A percentile compares a stretch with the other conserved stretches of the same genome.
Conservation (phyloP, 2,797 vertebrate genomes). For the Liparis tanakae region DNA sequence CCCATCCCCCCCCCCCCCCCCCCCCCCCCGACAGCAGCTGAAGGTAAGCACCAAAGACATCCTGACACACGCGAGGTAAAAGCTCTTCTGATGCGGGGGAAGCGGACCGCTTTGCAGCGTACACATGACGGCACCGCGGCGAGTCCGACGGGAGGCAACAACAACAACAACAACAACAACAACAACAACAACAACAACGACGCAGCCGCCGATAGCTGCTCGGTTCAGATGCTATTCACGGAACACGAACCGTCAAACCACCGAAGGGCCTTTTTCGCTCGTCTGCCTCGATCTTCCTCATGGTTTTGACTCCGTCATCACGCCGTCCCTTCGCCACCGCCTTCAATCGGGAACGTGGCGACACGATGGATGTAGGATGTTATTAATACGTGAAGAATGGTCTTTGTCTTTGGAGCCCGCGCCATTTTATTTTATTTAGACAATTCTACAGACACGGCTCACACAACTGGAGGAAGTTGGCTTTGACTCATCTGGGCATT, state of each 20-base stretch:
- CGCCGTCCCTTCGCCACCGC: conserved; percentile 36
- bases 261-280: conserved; percentile 73
- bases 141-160: conserved; percentile 83
- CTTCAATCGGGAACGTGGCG: conserved; percentile 42
- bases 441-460: background rate
- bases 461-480: background rate
- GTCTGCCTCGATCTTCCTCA: conserved; percentile 64
- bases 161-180: conserved; percentile 58
- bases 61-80: conserved; percentile 80
- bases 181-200: conserved; percentile 50
- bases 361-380: background rate
- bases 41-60: conserved; percentile 87
- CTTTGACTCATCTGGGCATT: background rate
- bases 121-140: conserved; percentile 82
- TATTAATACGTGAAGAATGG: conserved; percentile 4
- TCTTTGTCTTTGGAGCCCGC: background rate
- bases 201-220: conserved; percentile 61
- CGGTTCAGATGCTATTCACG: conserved; percentile 83
- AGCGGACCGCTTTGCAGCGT: conserved; percentile 85
- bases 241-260: conserved; percentile 74
- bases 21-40: conserved; percentile 82
- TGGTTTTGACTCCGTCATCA: conserved; percentile 66
- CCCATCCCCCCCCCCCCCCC: conserved; percentile 75
- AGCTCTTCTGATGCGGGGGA: conserved; percentile 84
- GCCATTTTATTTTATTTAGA: background rate